These are phyloP conservation scores for Tolypeutes matacus DNA, from an alignment of 2,797 vertebrate genomes.

Conservation along the genomic window DNA sequence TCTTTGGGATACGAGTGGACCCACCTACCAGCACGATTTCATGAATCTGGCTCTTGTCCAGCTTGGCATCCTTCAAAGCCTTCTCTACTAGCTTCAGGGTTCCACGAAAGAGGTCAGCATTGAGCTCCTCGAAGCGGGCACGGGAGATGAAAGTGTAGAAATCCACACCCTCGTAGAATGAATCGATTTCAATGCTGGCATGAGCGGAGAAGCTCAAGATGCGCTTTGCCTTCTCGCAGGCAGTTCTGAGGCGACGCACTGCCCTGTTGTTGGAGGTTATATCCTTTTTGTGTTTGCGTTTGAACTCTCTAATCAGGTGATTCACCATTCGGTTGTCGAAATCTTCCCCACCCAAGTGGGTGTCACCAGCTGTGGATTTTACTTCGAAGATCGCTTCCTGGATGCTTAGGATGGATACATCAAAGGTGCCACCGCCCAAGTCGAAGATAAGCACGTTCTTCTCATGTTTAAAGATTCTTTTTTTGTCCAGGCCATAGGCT, in stretches of 20 bases:
- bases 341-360: neutral
- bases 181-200: conserved; percentile 91
- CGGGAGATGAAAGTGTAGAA: conserved; percentile 93
- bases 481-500: conserved; percentile 91
- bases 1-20: conserved; percentile 92
- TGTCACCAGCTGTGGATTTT: conserved; percentile 88
- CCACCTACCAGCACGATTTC: conserved; percentile 91
- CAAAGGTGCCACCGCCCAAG: conserved; percentile 88
- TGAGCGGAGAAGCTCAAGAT: conserved; percentile 92
- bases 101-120: conserved; percentile 91
- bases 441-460: conserved; percentile 88
- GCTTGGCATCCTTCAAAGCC: conserved; percentile 90
- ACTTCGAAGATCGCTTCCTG: conserved; percentile 93
- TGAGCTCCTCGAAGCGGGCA: conserved; percentile 92
- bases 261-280: conserved; percentile 91
- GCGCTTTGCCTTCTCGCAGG: conserved; percentile 91
- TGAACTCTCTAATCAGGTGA: conserved; percentile 92
- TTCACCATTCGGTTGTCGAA: conserved; percentile 89
- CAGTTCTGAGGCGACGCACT: conserved; percentile 89
- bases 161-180: conserved; percentile 90
- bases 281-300: conserved; percentile 91
- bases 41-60: conserved; percentile 92
- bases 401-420: conserved; percentile 92
- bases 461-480: conserved; percentile 87
- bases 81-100: conserved; percentile 93